These are phyloP conservation scores for Stegastes partitus DNA, from an alignment of 2,113 vertebrate species.

Conservation along the genomic window DNA sequence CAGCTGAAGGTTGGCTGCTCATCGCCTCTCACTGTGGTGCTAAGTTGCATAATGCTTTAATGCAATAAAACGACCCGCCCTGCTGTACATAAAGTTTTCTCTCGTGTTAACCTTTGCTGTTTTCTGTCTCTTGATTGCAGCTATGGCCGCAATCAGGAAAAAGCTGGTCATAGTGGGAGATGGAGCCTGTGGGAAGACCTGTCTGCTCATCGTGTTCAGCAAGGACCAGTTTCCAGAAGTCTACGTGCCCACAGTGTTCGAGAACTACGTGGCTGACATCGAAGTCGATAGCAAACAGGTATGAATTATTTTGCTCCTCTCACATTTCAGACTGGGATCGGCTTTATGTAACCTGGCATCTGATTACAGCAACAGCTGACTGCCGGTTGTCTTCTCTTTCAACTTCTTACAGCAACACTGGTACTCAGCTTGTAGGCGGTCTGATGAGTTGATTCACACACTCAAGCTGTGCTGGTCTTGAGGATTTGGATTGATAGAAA, in stretches of 20 bases:
- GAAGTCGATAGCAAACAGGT: conserved; percentile 99
- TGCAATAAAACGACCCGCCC: conserved; percentile 1
- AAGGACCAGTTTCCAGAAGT: conserved; percentile 99
- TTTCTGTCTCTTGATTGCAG: conserved; percentile 72
- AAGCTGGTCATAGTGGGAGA: conserved; percentile 99
- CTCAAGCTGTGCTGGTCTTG: background rate
- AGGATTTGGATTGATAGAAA: background rate
- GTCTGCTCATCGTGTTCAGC: conserved; percentile 98
- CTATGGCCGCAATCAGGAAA: conserved; percentile 99
- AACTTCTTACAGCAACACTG: background rate
- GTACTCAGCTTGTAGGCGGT: background rate
- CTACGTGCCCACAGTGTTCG: conserved; percentile 97
- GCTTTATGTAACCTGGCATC: background rate
- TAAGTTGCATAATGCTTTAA: conserved; percentile 33
- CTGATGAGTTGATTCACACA: background rate
- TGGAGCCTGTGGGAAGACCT: conserved; percentile 98
- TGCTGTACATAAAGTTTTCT: conserved; percentile 10
- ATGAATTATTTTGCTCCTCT: background rate
- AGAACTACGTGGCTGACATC: conserved; percentile 99
- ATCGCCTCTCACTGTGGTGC: conserved; percentile 10
- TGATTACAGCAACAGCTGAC: background rate
- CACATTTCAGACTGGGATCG: background rate
- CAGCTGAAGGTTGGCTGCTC: conserved; percentile 53
- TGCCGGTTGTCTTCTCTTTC: background rate
- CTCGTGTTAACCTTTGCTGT: conserved; percentile 8